Evolutionary conservation across 2,888 invertebrate species (phyloP), one percentile per base, ranked within the genome.

Genomic region (Eristalis arbustorum): DNA sequence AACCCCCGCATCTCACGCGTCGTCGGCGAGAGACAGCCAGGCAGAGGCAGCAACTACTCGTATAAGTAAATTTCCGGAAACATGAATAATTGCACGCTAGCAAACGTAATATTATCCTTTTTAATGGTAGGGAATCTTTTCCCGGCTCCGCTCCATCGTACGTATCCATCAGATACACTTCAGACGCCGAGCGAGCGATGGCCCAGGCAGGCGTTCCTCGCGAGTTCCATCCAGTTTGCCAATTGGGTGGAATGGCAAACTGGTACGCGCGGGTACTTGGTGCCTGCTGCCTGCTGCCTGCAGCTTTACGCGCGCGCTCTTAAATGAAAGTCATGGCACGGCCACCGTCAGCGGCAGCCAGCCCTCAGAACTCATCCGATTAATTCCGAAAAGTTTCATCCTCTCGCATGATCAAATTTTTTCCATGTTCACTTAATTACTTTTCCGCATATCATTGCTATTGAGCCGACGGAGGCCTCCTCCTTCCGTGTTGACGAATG

Each of bases 341-440:
- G n/a, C n/a, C n/a, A n/a, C n/a, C n/a, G n/a, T 71, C 66, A 71
- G 18, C n/a, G 1, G n/a, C 42, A 3, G 14, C 40, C 40, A 40
- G 5, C 49, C 62, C 78, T 34, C 71, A 82, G 63, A 83, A 78
- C 78, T 83, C 87, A 87, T 82, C 74, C 85, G 85, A 87, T 87
- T 87, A 87, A 87, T 87, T 87, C 78, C 82, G 75, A 83, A 87
- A 87, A 87, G 83, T 82, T 87, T 83, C 78, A 83, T 87, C 83
- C 83, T 87, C 78, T 87, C 78, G 87, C 82, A 87, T 87, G 82
- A 83, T 87, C 78, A 83, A 87, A 83, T 83, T 87, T 83, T 82
- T 87, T 72, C 83, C 83, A 83, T 87, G 87, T 87, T 82, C 87
- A 87, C 87, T 83, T 87, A 87, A 87, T 87, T 87, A 87, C 85